Percentiles rank a stretch among this genome's conserved stretches.
These are phyloP conservation scores for Oryzaephilus surinamensis DNA, from an alignment of 1,140 invertebrate species.

Conservation along the genomic window DNA sequence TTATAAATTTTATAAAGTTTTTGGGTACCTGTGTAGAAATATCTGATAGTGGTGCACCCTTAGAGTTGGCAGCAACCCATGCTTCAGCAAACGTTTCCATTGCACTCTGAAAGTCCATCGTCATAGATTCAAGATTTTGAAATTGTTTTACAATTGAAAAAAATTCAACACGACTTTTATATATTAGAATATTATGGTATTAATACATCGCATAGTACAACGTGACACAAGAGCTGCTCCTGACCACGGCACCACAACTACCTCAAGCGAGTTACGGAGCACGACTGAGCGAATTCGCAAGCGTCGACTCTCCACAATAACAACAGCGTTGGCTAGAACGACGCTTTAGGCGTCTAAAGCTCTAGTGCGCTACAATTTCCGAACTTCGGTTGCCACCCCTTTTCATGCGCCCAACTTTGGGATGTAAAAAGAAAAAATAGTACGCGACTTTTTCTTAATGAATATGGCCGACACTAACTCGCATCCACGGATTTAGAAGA, in stretches of 20 bases:
- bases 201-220: too few species aligned
- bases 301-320: too few species aligned
- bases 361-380: constrained; percentile 6
- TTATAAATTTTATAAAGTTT: too few species aligned
- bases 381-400: constrained; percentile 21
- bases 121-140: too few species aligned
- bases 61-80: constrained; percentile 88
- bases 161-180: constrained; percentile 15
- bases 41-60: constrained; percentile 44
- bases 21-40: constrained; percentile 49
- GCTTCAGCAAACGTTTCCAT: constrained; percentile 96
- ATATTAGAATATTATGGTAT: too few species aligned
- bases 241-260: constrained; percentile 13
- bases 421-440: constrained; percentile 11
- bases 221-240: constrained; percentile 20
- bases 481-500: too few species aligned
- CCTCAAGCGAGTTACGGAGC: constrained; percentile 9
- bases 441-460: constrained; percentile 29
- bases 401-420: constrained; percentile 22
- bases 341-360: too few species aligned
- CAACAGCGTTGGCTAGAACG: too few species aligned
- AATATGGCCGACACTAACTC: constrained; percentile 28
- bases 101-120: constrained; percentile 92
- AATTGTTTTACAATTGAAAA: too few species aligned
- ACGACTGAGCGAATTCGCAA: constrained; percentile 16